Conservation (phyloP, 2,797 vertebrate genomes). For the Dromococcyx pavoninus region DNA sequence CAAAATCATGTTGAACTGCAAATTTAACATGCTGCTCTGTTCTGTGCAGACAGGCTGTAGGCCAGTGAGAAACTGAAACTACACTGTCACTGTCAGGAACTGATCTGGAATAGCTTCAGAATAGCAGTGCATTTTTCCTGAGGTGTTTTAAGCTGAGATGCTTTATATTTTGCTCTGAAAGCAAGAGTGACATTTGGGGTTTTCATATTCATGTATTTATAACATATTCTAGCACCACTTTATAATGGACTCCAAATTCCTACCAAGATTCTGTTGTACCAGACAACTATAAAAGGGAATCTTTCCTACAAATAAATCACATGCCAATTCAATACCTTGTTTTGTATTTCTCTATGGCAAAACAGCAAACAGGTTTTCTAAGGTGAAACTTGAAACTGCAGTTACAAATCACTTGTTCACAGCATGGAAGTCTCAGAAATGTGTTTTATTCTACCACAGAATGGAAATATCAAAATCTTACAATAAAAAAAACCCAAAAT, state of each 20-base stretch:
- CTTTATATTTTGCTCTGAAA: background rate
- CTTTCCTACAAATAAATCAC: background rate
- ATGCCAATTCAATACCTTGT: background rate
- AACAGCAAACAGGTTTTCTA: background rate
- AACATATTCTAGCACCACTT: background rate
- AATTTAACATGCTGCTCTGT: rapidly evolving
- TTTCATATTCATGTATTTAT: background rate
- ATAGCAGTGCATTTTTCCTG: background rate
- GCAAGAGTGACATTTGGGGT: background rate
- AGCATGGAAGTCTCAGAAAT: background rate
- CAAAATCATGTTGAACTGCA: background rate
- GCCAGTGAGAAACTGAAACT: background rate
- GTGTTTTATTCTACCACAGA: background rate
- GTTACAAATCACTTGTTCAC: background rate
- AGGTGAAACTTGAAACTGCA: background rate
- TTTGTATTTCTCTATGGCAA: background rate
- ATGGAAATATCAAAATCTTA: background rate
- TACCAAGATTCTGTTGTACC: background rate
- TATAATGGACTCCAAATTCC: background rate
- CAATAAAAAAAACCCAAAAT: background rate
- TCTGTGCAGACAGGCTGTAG: background rate
- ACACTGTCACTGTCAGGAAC: rapidly evolving
- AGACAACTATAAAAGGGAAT: background rate
- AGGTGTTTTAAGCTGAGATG: background rate
- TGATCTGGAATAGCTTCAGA: background rate